These are phyloP conservation scores for Sebastes steindachneri DNA, from an alignment of 2,797 vertebrate species.

Conservation along the genomic window DNA sequence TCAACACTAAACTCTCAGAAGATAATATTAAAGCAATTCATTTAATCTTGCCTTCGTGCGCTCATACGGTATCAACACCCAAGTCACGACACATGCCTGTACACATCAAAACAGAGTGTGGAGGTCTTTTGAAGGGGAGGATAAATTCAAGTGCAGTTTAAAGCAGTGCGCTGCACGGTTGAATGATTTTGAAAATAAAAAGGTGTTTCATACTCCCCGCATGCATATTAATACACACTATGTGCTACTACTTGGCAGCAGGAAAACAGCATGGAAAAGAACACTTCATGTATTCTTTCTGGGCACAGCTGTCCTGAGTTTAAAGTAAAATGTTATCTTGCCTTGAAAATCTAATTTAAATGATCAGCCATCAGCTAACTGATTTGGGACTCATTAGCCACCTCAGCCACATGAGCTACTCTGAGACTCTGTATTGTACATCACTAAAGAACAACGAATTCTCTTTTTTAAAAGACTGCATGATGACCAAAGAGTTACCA, in stretches of 20 bases:
- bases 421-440: not conserved
- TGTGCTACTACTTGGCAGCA: constrained; percentile 9
- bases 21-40: constrained; percentile 8
- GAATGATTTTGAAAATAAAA: constrained; percentile 29
- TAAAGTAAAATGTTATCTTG: not conserved
- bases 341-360: constrained; percentile 20
- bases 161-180: not conserved
- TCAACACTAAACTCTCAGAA: not conserved
- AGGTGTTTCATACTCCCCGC: not conserved
- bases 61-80: constrained; percentile 2
- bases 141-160: constrained; percentile 22
- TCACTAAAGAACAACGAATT: not conserved
- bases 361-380: constrained; percentile 21
- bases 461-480: not conserved
- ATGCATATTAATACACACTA: constrained; percentile 54
- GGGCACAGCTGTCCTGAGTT: not conserved
- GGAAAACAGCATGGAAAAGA: constrained; percentile 17
- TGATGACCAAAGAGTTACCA: not conserved
- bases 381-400: constrained; percentile 1
- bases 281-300: not conserved
- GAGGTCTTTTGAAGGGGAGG: constrained; percentile 47
- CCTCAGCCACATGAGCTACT: not conserved
- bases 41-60: not conserved
- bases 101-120: constrained; percentile 13
- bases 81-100: constrained; percentile 5